Percentiles rank a stretch among this genome's conserved stretches.
These are phyloP conservation scores for Cybosia mesomella DNA, from an alignment of 2,888 invertebrate genomes.

Conservation along the genomic window DNA sequence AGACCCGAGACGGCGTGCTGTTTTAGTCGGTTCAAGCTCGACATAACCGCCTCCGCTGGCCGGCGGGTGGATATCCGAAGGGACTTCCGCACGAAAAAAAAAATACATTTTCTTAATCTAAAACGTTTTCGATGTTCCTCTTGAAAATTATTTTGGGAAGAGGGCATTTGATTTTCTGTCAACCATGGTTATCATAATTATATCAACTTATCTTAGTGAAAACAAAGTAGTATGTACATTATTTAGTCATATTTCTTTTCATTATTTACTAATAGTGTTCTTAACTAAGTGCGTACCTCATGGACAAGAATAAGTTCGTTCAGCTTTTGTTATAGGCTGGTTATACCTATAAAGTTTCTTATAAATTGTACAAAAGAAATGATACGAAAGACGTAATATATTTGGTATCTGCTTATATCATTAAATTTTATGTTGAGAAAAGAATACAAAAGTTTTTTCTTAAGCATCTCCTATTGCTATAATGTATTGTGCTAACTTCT, in stretches of 20 bases:
- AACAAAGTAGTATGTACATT: too few relatives aligned
- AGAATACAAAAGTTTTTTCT: conserved; percentile 9
- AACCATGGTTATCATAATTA: too few relatives aligned
- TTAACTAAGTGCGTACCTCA: neutral
- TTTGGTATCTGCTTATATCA: conserved; percentile 14
- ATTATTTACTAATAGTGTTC: neutral
- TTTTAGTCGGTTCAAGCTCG: too few relatives aligned
- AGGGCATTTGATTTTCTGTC: too few relatives aligned
- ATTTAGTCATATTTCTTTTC: neutral
- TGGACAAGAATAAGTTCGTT: conserved; percentile 2
- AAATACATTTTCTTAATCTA: too few relatives aligned
- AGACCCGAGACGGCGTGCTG: too few relatives aligned
- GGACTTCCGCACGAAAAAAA: too few relatives aligned
- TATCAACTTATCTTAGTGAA: too few relatives aligned
- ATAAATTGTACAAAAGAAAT: conserved; percentile 21
- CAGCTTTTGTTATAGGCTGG: conserved; percentile 8
- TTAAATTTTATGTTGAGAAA: conserved; percentile 14
- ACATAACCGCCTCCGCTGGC: too few relatives aligned
- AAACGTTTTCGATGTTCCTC: too few relatives aligned
- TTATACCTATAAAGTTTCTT: conserved; percentile 12
- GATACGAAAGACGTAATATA: conserved; percentile 12
- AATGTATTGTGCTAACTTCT: conserved; percentile 6
- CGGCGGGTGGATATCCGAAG: too few relatives aligned
- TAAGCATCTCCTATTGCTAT: conserved; percentile 7
- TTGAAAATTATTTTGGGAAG: too few relatives aligned